Evolutionary conservation across 2,797 vertebrate species (phyloP), one percentile per base, ranked within the genome.

Genomic region (Clarias laeviceps): DNA sequence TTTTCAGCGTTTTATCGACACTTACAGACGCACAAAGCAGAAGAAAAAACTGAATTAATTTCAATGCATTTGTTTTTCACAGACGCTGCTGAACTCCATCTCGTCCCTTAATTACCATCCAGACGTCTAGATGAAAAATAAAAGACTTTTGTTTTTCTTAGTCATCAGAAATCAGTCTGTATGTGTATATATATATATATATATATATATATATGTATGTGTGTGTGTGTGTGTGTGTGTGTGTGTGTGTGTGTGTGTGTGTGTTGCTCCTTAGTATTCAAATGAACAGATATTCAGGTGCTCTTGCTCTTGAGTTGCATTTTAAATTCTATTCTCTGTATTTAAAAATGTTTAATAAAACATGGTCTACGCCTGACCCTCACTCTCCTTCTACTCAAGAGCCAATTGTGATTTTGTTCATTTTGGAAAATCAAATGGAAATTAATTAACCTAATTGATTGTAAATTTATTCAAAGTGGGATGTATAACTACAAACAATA

Each of bases 61-160:
- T 66, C 73, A 57, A 62, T 56, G 27, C 32, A 59, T 20, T 56
- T 76, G 50, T 56, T 57, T 76, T 76, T 7, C 50, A 76, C n/a
- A 59, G 68, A 84, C 17, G 18, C 62, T 24, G 27, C 59, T 76
- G 56, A 57, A 56, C 27, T 29, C 50, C 50, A 61, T 61, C 32
- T 79, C 37, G 32, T 79, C 57, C 76, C 32, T 40, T 62, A n/a
- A 62, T 79, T 62, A 40, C 57, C 17, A 40, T 8, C 22, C 32
- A 79, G 57, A 79, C 32, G 14, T 79, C 76, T 62, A 34, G 12
- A 79, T 45, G 76, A 17, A 62, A 79, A 79, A 78, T 20, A 24
- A 37, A 61, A 61, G 32, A 14, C 18, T 6, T 78, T 22, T 34
- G 15, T 56, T 76, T 29, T 56, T 7, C 73, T 76, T 56, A 56